phyloP scores from a whole-genome alignment of 2,888 invertebrate genomes.

The Willowsia nigromaculata region DNA sequence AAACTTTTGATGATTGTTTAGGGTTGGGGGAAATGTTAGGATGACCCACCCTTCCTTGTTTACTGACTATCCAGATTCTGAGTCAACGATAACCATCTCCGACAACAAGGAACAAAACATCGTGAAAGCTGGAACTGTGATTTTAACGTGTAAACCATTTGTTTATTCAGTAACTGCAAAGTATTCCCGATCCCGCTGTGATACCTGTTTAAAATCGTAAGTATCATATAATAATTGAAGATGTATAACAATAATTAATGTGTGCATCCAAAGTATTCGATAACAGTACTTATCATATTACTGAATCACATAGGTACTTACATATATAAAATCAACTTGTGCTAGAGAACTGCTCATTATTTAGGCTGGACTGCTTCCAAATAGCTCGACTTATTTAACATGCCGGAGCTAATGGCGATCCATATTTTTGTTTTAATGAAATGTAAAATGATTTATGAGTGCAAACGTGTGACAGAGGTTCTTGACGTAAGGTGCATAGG shows the following conservation, averaged over 20 bases:
- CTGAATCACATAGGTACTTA: too few species aligned
- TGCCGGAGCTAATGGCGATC: neutral
- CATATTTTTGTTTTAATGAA: slow-evolving; percentile 3
- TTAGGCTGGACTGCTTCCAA: neutral
- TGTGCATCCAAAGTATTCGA: too few species aligned
- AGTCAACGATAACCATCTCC: slow-evolving; percentile 3
- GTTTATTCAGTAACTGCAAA: slow-evolving; percentile 87
- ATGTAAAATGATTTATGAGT: neutral
- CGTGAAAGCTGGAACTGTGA: slow-evolving; percentile 85
- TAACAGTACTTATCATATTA: too few species aligned
- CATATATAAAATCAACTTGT: too few species aligned
- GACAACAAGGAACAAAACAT: slow-evolving; percentile 31
- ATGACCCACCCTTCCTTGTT: slow-evolving; percentile 56
- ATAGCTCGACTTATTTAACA: neutral
- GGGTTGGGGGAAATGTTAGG: slow-evolving; percentile 44
- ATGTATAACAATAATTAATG: too few species aligned
- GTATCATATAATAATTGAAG: slow-evolving; percentile 77
- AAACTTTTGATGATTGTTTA: neutral
- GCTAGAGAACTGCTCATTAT: neutral
- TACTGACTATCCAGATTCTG: slow-evolving; percentile 56
- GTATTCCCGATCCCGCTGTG: slow-evolving; percentile 87
- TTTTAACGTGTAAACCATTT: slow-evolving; percentile 88
- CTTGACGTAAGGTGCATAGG: neutral
- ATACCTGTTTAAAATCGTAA: slow-evolving; percentile 88
- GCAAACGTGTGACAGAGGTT: neutral